phyloP scores from a whole-genome alignment of 2,888 invertebrate species.

The Himalopsyche kuldschensis region DNA sequence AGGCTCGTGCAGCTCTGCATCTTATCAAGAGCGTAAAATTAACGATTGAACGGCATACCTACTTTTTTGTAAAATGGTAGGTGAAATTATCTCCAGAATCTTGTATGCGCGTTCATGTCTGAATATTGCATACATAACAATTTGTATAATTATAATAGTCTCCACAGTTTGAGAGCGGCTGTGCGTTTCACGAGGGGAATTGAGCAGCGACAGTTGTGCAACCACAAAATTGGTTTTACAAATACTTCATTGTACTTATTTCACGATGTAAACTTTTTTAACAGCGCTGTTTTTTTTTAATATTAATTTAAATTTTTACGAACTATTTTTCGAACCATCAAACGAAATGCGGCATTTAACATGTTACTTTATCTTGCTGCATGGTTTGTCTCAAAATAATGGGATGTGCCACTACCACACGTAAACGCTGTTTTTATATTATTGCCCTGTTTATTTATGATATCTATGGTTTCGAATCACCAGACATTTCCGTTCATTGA shows the following conservation, averaged over 20 bases:
- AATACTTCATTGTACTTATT: conserved; percentile 24
- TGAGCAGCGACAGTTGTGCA: conserved; percentile 24
- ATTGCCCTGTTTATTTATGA: too few species aligned
- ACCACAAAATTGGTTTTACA: conserved; percentile 30
- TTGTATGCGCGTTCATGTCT: too few species aligned
- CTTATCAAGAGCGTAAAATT: too few species aligned
- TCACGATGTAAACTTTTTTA: conserved; percentile 18
- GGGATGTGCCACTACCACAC: not conserved
- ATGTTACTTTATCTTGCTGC: not conserved
- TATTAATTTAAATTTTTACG: not conserved
- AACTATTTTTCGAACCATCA: not conserved
- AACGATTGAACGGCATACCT: too few species aligned
- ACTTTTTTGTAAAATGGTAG: too few species aligned
- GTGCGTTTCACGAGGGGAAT: not conserved
- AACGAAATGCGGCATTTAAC: not conserved
- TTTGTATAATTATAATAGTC: too few species aligned
- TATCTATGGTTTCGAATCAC: too few species aligned
- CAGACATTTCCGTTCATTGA: too few species aligned
- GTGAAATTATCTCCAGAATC: too few species aligned
- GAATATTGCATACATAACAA: too few species aligned
- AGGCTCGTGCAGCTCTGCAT: too few species aligned
- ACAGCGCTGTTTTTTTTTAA: not conserved
- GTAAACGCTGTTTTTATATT: too few species aligned
- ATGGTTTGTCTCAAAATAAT: not conserved
- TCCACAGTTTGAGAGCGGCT: conserved; percentile 4